Evolutionary conservation across 1,140 invertebrate species (phyloP).

Genomic region (Calycopis cecrops): DNA sequence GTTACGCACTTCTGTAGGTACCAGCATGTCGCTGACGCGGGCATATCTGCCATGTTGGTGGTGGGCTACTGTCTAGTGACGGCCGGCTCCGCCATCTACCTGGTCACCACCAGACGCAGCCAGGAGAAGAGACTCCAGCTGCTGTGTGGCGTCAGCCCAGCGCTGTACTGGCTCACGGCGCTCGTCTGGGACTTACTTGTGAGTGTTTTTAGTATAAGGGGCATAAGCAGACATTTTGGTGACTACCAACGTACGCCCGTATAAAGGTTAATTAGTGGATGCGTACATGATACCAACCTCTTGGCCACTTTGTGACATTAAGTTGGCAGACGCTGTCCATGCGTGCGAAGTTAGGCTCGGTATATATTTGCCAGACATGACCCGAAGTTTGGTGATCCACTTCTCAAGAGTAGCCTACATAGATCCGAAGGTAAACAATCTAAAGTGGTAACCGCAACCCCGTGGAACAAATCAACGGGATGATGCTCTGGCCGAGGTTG

Average conservation of each 20-base stretch:
- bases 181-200: conserved; percentile 78
- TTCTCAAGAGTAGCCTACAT: too few species aligned
- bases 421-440: too few species aligned
- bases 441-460: too few species aligned
- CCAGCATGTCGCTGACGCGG: conserved; percentile 81
- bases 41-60: conserved; percentile 78
- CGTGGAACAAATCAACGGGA: too few species aligned
- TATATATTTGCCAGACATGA: too few species aligned
- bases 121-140: conserved; percentile 80
- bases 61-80: conserved; percentile 78
- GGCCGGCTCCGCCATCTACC: conserved; percentile 76
- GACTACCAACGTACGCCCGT: background rate
- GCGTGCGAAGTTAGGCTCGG: too few species aligned
- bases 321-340: too few species aligned
- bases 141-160: conserved; percentile 60
- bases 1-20: conserved; percentile 64
- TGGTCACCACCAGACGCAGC: conserved; percentile 75
- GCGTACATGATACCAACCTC: too few species aligned
- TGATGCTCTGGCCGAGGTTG: too few species aligned
- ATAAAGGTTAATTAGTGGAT: too few species aligned
- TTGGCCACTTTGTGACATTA: too few species aligned
- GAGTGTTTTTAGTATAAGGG: conserved; percentile 26
- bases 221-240: conserved; percentile 7
- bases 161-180: conserved; percentile 42
- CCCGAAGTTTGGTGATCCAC: too few species aligned